phyloP scores from a whole-genome alignment of 2,797 vertebrate species.

The Neosilurus hyrtlii region DNA sequence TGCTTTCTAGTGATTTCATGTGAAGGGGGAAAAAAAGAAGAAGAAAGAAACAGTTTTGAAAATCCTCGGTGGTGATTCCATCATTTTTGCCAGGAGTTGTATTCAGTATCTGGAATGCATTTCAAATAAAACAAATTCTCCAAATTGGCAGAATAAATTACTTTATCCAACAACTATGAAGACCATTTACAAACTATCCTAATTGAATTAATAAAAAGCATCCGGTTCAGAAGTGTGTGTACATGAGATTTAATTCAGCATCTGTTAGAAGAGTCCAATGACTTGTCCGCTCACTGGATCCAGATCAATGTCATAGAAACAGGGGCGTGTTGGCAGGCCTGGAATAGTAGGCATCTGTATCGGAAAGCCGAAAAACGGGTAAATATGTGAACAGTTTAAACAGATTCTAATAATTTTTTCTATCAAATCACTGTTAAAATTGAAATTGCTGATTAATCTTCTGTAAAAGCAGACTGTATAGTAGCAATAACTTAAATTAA shows the following conservation, averaged over 20 bases:
- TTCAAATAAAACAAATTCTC: neutral
- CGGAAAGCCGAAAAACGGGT: neutral
- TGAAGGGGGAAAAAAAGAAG: no score
- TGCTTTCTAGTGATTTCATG: no score
- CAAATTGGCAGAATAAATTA: neutral
- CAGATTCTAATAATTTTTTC: no score
- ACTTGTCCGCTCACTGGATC: conserved; percentile 87
- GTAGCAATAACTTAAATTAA: no score
- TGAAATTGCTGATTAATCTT: no score
- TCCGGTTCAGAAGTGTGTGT: conserved; percentile 5
- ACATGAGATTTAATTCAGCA: conserved; percentile 33
- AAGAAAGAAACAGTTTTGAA: no score
- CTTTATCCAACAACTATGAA: neutral
- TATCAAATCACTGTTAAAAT: no score
- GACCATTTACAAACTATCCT: neutral
- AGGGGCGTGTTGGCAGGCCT: conserved; percentile 93
- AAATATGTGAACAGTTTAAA: no score
- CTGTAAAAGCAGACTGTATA: no score
- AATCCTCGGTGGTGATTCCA: no score
- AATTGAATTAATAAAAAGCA: neutral
- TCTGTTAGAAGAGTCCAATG: conserved; percentile 86
- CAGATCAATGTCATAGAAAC: conserved; percentile 97
- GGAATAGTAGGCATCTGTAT: conserved; percentile 96
- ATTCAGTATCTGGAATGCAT: no score
- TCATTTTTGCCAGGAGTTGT: no score